phyloP scores from a whole-genome alignment of 2,888 invertebrate species.

The Dysmachus trigonus region DNA sequence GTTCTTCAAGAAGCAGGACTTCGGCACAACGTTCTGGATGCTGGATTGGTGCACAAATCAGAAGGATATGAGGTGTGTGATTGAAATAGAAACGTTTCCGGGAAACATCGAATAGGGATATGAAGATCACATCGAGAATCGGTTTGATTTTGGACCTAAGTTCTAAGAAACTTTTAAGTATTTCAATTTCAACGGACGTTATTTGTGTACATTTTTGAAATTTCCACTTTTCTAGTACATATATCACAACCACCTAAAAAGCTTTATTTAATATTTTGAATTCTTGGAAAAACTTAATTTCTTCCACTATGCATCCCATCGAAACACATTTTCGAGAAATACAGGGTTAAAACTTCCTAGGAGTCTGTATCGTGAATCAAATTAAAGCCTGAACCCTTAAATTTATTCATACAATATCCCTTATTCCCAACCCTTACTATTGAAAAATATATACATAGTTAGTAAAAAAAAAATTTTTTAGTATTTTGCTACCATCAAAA shows the following conservation, averaged over 20 bases:
- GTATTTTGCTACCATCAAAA: too few relatives aligned
- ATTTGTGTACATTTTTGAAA: neutral
- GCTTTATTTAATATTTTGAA: neutral
- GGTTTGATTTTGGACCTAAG: neutral
- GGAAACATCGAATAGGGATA: neutral
- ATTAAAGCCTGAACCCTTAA: too few relatives aligned
- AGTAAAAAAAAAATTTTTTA: too few relatives aligned
- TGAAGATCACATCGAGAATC: neutral
- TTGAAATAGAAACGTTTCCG: neutral
- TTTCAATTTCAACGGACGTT: neutral
- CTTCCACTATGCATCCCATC: neutral
- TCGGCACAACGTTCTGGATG: neutral
- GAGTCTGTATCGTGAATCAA: too few relatives aligned
- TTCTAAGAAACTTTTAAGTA: neutral
- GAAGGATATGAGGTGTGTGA: neutral
- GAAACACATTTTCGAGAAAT: too few relatives aligned
- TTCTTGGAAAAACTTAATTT: neutral
- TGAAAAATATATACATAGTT: too few relatives aligned
- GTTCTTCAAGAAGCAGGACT: neutral
- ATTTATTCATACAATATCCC: too few relatives aligned
- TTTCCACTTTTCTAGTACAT: neutral
- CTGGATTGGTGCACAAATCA: neutral
- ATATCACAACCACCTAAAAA: neutral
- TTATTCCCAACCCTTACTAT: too few relatives aligned
- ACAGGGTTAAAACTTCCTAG: too few relatives aligned